Evolutionary conservation across 2,797 vertebrate genomes (phyloP).

Genomic region (Novumbra hubbsi): DNA sequence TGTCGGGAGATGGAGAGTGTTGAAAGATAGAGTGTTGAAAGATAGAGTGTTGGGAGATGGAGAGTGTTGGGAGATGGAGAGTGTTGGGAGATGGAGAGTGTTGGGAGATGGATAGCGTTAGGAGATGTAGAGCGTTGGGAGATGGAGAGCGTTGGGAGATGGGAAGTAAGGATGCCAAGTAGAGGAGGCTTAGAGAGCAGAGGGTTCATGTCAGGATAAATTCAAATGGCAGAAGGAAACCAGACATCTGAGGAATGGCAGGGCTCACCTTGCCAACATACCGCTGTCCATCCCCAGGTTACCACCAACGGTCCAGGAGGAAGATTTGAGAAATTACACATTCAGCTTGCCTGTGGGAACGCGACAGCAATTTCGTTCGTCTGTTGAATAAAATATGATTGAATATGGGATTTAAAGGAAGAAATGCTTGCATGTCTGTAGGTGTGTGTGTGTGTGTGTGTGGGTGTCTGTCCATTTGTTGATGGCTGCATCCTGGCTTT

Average conservation of each 20-base stretch:
- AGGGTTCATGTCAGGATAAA: slow-evolving; percentile 42
- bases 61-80: too few species aligned
- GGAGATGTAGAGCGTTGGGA: too few species aligned
- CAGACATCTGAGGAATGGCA: slow-evolving; percentile 51
- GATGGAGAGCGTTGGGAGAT: too few species aligned
- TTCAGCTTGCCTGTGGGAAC: slow-evolving; percentile 63
- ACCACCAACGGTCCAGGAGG: slow-evolving; percentile 61
- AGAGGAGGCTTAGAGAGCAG: slow-evolving; percentile 35
- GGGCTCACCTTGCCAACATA: slow-evolving; percentile 65
- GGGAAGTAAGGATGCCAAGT: slow-evolving; percentile 23
- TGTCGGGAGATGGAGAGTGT: too few species aligned
- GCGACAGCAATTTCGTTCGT: slow-evolving; percentile 71
- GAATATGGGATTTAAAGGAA: slow-evolving; percentile 60
- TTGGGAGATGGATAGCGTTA: too few species aligned
- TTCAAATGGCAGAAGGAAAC: slow-evolving; percentile 54
- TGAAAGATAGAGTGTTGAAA: too few species aligned
- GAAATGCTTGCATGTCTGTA: slow-evolving; percentile 18
- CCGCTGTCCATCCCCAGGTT: slow-evolving; percentile 55
- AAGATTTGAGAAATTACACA: slow-evolving; percentile 70
- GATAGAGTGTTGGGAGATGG: too few species aligned
- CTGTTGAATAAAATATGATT: slow-evolving; percentile 78
- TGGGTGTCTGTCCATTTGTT: slow-evolving; percentile 56
- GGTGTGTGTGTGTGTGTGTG: slow-evolving; percentile 17
- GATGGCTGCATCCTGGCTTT: slow-evolving; percentile 57
- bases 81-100: too few species aligned